Percentiles rank a stretch among this genome's conserved stretches.
phyloP scores from a whole-genome alignment of 2,113 vertebrate species.

The Noctilio leporinus region DNA sequence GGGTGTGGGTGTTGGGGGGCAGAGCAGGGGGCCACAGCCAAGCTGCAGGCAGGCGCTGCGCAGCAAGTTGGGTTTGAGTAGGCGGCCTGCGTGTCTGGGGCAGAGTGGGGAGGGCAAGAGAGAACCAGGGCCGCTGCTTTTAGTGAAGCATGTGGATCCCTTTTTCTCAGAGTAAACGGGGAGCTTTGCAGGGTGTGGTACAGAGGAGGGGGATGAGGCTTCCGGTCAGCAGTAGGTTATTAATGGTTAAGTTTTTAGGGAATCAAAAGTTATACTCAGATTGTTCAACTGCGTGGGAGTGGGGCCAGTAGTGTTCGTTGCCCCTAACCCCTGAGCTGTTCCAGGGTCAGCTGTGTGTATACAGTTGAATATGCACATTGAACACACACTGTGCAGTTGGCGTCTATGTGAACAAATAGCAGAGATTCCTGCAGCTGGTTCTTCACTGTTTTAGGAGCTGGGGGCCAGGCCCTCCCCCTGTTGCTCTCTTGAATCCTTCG shows the following conservation, averaged over 20 bases:
- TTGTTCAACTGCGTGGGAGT: not conserved
- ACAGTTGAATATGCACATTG: too few relatives aligned
- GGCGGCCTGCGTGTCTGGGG: not conserved
- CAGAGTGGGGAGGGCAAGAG: not conserved
- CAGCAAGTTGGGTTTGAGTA: not conserved
- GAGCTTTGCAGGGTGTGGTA: not conserved
- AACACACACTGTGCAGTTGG: not conserved
- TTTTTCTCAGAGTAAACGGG: not conserved
- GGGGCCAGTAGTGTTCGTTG: not conserved
- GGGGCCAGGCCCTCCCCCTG: not conserved
- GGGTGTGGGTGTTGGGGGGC: not conserved
- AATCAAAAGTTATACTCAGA: not conserved
- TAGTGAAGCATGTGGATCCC: rapidly evolving
- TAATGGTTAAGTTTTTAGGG: not conserved
- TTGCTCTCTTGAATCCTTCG: not conserved
- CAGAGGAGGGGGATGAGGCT: not conserved
- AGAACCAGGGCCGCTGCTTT: not conserved
- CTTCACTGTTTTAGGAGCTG: rapidly evolving
- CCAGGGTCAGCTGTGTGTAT: not conserved
- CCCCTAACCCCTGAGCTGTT: too few relatives aligned
- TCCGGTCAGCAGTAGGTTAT: not conserved
- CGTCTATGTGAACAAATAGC: rapidly evolving
- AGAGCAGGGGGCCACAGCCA: not conserved
- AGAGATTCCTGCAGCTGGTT: not conserved
- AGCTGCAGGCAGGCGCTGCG: not conserved